A percentile compares a stretch with the other conserved stretches of the same genome.
phyloP scores from a whole-genome alignment of 2,113 vertebrate genomes.

The Chionomys nivalis region DNA sequence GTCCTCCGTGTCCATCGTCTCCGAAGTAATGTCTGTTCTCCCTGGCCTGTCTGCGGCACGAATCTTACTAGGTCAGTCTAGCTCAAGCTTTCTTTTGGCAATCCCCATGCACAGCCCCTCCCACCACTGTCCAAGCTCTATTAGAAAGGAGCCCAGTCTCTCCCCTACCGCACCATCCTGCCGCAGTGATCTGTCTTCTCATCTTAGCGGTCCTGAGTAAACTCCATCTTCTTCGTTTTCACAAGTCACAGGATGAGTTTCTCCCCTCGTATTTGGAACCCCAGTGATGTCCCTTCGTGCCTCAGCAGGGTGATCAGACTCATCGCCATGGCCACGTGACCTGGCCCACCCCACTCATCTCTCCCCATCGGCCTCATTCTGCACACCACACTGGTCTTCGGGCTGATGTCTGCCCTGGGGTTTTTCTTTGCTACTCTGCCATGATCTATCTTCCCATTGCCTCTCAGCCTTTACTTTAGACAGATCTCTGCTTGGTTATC shows the following conservation, averaged over 20 bases:
- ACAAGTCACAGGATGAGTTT: background rate
- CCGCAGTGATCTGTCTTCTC: too few relatives aligned
- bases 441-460: background rate
- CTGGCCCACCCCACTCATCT: background rate
- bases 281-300: background rate
- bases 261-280: too few relatives aligned
- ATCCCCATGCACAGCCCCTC: background rate
- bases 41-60: background rate
- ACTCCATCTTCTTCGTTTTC: background rate
- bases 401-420: background rate
- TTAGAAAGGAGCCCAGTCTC: background rate
- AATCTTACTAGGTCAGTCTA: background rate
- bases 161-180: background rate
- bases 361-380: rapidly evolving
- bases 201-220: background rate
- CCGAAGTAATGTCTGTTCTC: background rate
- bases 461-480: background rate
- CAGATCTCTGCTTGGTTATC: background rate
- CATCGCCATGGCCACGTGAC: rapidly evolving
- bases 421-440: background rate
- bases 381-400: rapidly evolving
- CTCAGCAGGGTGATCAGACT: background rate
- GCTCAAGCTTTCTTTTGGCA: background rate
- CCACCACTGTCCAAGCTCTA: background rate
- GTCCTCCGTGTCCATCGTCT: background rate